These are phyloP conservation scores for Actinia equina DNA, from an alignment of 64 coral and sea anemone species.

Conservation along the genomic window DNA sequence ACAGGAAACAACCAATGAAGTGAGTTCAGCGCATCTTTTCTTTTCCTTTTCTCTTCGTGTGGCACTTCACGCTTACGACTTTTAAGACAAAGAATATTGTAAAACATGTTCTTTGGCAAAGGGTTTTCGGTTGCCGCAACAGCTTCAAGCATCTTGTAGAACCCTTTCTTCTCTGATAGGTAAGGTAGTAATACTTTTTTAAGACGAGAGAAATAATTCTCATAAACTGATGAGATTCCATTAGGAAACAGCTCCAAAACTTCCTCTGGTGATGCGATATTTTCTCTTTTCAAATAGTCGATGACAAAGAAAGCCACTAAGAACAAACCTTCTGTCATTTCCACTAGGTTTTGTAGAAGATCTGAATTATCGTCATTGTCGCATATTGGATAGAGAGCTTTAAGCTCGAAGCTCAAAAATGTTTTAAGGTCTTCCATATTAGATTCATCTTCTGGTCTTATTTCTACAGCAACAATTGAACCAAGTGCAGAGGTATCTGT, in stretches of 20 bases:
- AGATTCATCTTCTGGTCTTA: not conserved
- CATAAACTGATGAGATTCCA: not conserved
- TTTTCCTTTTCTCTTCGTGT: no score
- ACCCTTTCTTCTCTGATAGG: not conserved
- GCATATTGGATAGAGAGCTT: not conserved
- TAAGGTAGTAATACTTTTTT: not conserved
- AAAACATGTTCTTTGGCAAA: constrained; percentile 26
- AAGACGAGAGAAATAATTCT: not conserved
- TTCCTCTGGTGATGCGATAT: not conserved
- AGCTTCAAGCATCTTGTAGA: constrained; percentile 16
- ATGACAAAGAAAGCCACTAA: not conserved
- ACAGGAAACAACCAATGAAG: constrained; percentile 19
- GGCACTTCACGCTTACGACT: no score
- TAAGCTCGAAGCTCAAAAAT: not conserved
- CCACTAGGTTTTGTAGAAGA: not conserved
- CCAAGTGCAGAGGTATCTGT: not conserved
- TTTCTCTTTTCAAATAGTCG: not conserved
- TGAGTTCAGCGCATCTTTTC: no score
- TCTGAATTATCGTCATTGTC: not conserved
- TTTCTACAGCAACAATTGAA: not conserved
- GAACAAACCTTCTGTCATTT: not conserved
- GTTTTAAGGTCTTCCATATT: not conserved
- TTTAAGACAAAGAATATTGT: no score
- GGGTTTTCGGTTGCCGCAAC: constrained; percentile 21
- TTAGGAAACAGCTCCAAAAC: not conserved